Conservation (phyloP, 2,113 vertebrate genomes). For the Odontophorus gujanensis region DNA sequence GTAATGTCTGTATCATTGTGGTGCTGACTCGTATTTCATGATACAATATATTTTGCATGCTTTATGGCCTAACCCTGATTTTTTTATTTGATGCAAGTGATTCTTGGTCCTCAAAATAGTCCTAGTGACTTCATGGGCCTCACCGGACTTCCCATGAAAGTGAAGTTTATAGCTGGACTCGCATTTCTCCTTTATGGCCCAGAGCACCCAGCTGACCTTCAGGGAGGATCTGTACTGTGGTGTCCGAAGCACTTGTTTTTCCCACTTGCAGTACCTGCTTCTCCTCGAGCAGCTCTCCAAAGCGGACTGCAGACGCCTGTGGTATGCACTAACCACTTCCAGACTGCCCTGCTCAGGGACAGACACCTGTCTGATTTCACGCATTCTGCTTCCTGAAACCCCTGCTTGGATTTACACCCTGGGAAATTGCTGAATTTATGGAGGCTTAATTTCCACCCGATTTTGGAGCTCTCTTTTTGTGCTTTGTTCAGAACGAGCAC, state of each 20-base stretch:
- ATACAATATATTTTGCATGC: slow-evolving; percentile 19
- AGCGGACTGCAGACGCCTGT: neutral
- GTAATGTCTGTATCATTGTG: neutral
- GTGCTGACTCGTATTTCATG: slow-evolving; percentile 20
- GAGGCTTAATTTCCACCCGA: slow-evolving; percentile 1
- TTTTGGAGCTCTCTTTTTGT: neutral
- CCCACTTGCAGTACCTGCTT: neutral
- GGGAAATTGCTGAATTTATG: slow-evolving; percentile 32
- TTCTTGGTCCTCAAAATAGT: slow-evolving; percentile 11
- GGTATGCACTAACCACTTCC: slow-evolving; percentile 33
- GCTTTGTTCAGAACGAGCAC: neutral
- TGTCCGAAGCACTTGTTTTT: neutral
- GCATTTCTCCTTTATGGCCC: slow-evolving; percentile 12
- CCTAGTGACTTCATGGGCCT: slow-evolving; percentile 1
- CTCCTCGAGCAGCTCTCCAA: neutral
- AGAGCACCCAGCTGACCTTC: neutral
- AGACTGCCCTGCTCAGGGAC: neutral
- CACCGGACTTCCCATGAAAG: neutral
- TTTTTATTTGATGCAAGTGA: slow-evolving; percentile 21
- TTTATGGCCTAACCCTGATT: slow-evolving; percentile 7
- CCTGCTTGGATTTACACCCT: slow-evolving; percentile 50
- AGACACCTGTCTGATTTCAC: slow-evolving; percentile 61
- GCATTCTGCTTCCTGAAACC: slow-evolving; percentile 4
- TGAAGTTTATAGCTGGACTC: neutral
- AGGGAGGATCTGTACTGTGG: neutral